Base-by-base conservation (phyloP, 2,888 invertebrate genomes). In the Agrotis exclamationis region DNA sequence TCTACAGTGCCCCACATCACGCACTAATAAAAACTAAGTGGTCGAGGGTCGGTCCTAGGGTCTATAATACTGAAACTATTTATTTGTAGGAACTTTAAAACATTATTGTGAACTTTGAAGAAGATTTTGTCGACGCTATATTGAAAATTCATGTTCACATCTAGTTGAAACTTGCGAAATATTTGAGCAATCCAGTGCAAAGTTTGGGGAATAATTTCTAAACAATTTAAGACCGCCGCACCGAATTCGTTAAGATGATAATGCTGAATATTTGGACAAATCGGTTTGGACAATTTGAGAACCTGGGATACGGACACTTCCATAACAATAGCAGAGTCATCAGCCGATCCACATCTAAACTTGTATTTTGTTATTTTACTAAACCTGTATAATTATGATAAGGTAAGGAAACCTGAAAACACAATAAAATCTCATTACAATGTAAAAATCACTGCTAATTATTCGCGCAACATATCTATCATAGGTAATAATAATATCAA, bases 1-100 rank as follows among this genome's bases (percentile, higher is more conserved):
- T 70, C 63, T 84, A 66, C 76, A 70, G 65, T 62, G 79, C 66
- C 53, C 70, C 73, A 64, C 58, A 73, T 74, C 86, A 86, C 81
- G 86, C 87, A 85, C 78, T 63, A 64, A 60, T 78, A 64, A 67
- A 64, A 79, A 59, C 69, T 79, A 67, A 63, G 48, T 68, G 72
- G 39, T 60, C 73, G 72, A 64, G 53, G 22, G 50, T 59, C 20
- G 50, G 13, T 54, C 20, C 72, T 62, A 72, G 59, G 54, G 64
- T 24, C 20, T 63, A 13, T 57, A 60, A 28, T 33, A 33, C 18
- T 44, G 2, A 57, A 79, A 56, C 16, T 18, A 53, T 53, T 66
- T 22, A 33, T 45, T 48, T 57, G 3, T 22, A 60, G 2, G 9
- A 59, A 47, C 44, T 45, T 60, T 14, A 53, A 45, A 54, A 53